Base-by-base conservation (phyloP, 2,888 invertebrate species). In the Hyalella azteca region DNA sequence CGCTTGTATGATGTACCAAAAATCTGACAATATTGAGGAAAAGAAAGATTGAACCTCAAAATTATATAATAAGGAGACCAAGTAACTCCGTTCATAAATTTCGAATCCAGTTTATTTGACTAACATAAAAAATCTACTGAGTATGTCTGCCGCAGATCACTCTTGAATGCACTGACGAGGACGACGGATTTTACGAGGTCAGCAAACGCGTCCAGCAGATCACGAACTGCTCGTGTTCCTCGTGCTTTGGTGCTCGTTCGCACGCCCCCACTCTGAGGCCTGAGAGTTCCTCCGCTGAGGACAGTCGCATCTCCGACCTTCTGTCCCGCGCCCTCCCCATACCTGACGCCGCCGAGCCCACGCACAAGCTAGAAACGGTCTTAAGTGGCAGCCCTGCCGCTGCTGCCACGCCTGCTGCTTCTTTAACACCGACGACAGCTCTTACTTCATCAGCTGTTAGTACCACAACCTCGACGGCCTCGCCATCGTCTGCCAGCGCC, bases 161-260 rank as follows among this genome's bases (percentile, higher is more conserved):
- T 7, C 87, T 92, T 45, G 90, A 91, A 82, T 91, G 91, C 85
- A 26, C 45, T 19, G 89, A 88, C 50, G 87, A 88, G 2, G 89
- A 90, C 79, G 81, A 85, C 79, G 78, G 83, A 81, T 29, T 80
- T 59, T 73, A 86, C 84, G 50, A 85, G 80, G 83, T 81, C 11
- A 80, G 77, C 39, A 84, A 84, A 73, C 79, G 66, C 22, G 75
- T 84, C 19, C 83, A 92, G 87, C 90, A 92, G 79, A 92, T 92
- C 80, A 90, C 90, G 22, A 91, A 92, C 85, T 92, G 92, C 86
- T 91, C 91, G 22, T 92, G 92, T 86, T 90, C 90, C 81, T 90
- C 91, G 0, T 92, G 92, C n/a, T 29, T 66, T 32, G 66, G 66
- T 3, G 19, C 66, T 22, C 36, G 66, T 19, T 66, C 66, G 7